These are phyloP conservation scores for Chaenocephalus aceratus DNA, from an alignment of 2,113 vertebrate genomes.

Conservation along the genomic window DNA sequence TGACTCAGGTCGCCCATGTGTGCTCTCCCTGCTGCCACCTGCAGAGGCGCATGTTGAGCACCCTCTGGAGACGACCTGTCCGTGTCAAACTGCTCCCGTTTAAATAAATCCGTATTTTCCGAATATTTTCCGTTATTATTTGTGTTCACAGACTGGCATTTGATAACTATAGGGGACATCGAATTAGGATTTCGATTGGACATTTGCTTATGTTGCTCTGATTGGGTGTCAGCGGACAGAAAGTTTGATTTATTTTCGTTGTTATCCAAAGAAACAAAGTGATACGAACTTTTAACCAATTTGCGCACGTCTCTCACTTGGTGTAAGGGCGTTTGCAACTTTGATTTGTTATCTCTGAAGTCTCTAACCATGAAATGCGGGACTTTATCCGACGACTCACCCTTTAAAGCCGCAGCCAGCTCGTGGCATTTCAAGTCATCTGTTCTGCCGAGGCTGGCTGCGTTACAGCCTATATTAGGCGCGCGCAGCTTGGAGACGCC, in stretches of 20 bases:
- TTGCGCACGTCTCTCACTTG: conserved; percentile 96
- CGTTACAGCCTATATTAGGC: conserved; percentile 80
- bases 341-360: conserved; percentile 89
- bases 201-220: conserved; percentile 85
- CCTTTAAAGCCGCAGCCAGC: conserved; percentile 77
- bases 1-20: conserved; percentile 78
- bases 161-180: conserved; percentile 93
- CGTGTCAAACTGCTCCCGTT: conserved; percentile 41
- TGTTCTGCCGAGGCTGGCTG: conserved; percentile 61
- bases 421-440: conserved; percentile 81
- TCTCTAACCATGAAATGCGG: conserved; percentile 95
- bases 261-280: conserved; percentile 88
- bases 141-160: conserved; percentile 91
- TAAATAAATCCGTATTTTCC: conserved; percentile 57
- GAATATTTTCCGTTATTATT: conserved; percentile 74
- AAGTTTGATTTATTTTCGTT: conserved; percentile 78
- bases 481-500: conserved; percentile 89
- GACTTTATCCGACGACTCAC: conserved; percentile 88
- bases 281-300: conserved; percentile 92
- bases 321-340: conserved; percentile 89
- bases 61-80: conserved; percentile 82
- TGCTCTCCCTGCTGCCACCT: conserved; percentile 81
- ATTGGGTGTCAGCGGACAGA: conserved; percentile 75
- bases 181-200: conserved; percentile 68
- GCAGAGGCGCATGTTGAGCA: conserved; percentile 70